Conservation (phyloP, 2,113 vertebrate species). For the Arvicanthis niloticus region DNA sequence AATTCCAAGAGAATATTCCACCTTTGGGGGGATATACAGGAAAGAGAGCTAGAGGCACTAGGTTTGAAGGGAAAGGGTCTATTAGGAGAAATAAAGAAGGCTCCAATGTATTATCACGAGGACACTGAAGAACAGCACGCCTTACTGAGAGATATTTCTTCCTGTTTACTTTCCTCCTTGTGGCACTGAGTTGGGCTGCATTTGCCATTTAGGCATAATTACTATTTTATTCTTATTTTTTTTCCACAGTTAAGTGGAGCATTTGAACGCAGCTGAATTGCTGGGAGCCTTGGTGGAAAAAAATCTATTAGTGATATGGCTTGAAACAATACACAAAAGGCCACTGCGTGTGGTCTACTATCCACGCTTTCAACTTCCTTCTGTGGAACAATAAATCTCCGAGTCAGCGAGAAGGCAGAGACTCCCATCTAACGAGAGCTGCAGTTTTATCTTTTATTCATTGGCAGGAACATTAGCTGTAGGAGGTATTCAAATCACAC, state of each 20-base stretch:
- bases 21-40: neutral
- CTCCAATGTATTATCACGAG: conserved; percentile 83
- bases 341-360: conserved; percentile 90
- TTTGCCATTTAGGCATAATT: conserved; percentile 88
- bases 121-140: conserved; percentile 69
- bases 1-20: neutral
- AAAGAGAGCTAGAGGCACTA: neutral
- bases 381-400: conserved; percentile 92
- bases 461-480: conserved; percentile 91
- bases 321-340: conserved; percentile 92
- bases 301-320: conserved; percentile 91
- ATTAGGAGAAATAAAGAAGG: conserved; percentile 81
- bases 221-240: conserved; percentile 89
- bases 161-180: conserved; percentile 86
- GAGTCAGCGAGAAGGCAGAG: conserved; percentile 89
- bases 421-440: conserved; percentile 85
- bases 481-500: conserved; percentile 93
- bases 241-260: conserved; percentile 90
- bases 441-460: conserved; percentile 92
- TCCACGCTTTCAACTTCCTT: conserved; percentile 88
- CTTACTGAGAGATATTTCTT: conserved; percentile 81
- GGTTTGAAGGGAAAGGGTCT: conserved; percentile 73
- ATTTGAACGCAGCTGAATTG: conserved; percentile 90
- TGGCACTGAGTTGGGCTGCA: conserved; percentile 83
- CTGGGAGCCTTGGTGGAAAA: conserved; percentile 89